These are phyloP conservation scores for Eulemur macaco DNA, from an alignment of 2,113 vertebrate species.

Conservation along the genomic window DNA sequence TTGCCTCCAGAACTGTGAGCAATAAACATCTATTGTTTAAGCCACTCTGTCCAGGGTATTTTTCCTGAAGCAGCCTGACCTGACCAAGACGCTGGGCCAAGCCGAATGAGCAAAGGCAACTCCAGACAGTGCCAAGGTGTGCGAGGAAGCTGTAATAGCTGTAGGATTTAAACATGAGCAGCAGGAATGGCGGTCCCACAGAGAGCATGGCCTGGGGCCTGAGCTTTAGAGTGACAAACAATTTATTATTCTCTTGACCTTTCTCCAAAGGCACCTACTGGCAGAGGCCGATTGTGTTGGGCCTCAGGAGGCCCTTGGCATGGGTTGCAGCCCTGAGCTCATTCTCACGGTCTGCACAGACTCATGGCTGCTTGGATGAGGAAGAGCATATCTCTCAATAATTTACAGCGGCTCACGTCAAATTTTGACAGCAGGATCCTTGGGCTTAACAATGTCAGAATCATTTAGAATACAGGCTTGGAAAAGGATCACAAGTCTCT, in stretches of 20 bases:
- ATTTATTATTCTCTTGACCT: not conserved
- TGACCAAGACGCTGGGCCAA: not conserved
- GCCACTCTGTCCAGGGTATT: no score
- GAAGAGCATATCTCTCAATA: no score
- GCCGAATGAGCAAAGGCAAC: not conserved
- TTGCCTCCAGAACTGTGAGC: no score
- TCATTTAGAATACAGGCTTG: no score
- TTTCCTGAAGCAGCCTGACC: no score
- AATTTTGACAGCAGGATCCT: not conserved
- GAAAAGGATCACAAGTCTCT: not conserved
- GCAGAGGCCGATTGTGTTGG: not conserved
- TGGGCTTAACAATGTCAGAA: not conserved
- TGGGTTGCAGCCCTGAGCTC: no score
- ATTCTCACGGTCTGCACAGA: not conserved
- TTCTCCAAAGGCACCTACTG: not conserved
- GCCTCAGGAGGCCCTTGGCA: not conserved
- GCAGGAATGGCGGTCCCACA: not conserved
- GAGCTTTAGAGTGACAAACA: not conserved
- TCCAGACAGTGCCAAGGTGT: not conserved
- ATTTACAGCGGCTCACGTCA: not conserved
- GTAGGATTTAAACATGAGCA: no score
- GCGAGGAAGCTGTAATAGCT: no score
- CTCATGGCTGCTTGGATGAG: not conserved
- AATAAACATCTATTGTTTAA: no score
- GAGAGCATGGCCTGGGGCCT: not conserved